Evolutionary conservation across 2,113 vertebrate species (phyloP), one percentile per base, ranked within the genome.

Genomic region (Charina bottae): DNA sequence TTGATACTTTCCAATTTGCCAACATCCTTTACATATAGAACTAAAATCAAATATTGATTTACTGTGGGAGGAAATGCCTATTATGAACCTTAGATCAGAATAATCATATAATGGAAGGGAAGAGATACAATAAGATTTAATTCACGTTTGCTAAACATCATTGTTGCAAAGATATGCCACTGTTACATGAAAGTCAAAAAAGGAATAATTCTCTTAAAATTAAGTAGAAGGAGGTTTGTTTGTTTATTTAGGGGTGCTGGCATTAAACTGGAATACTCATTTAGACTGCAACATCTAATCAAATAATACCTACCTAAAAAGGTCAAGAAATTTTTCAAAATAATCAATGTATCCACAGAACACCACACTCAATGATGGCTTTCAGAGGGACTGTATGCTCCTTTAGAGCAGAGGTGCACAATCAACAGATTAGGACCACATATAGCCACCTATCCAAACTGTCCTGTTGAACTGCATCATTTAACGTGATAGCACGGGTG

Each of bases 1-100:
- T 26, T 90, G 89, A 83, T 58, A 37, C 54, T 83, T 56, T 83
- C 89, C 72, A 90, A 28, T 78, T 90, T 83, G 68, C 53, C 89
- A 90, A 83, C 37, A 60, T 42, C 86, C 58, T 0, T 88, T 21
- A 49, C 62, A 88, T 62, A 49, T 24, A 64, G 37, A 88, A 37
- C 58, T 24, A 42, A 88, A 49, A 88, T 37, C 11, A 59, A 42
- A 90, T 72, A 83, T 13, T 90, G 21, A 58, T 58, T 13, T 83
- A 72, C 89, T 58, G 13, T n/a, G 1, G 2, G 49, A 28, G 28
- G 28, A 64, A 89, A 53, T 68, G 62, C 60, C 42, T 53, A 15
- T 7, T 42, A 24, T 60, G 86, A 15, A 64, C 37, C 19, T 26
- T 33, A 62, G 13, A 89, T 87, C 7, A 17, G 53, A 86, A 28